Conservation (phyloP, 2,888 invertebrate genomes). For the Sipha maydis region DNA sequence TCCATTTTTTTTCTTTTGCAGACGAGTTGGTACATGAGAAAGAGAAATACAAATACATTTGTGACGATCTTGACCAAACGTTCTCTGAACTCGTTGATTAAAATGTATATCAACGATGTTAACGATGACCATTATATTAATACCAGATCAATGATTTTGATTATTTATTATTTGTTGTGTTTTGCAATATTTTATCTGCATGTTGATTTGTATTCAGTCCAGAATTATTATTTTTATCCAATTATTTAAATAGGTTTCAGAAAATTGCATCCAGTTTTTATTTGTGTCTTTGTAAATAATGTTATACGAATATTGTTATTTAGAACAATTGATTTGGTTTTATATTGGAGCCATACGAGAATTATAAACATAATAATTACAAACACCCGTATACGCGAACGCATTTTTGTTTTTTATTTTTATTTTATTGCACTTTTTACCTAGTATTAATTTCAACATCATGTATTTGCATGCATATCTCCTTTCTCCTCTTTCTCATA, state of each 20-base stretch:
- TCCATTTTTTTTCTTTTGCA: conserved; percentile 67
- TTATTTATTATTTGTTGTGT: conserved; percentile 56
- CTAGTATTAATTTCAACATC: neutral
- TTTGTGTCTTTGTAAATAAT: conserved; percentile 53
- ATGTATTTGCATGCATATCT: conserved; percentile 26
- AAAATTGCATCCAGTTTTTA: conserved; percentile 44
- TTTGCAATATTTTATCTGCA: conserved; percentile 58
- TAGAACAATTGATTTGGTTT: conserved; percentile 24
- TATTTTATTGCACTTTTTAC: conserved; percentile 23
- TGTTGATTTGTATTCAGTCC: conserved; percentile 58
- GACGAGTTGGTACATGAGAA: conserved; percentile 76
- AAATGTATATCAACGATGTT: conserved; percentile 63
- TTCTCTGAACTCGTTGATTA: conserved; percentile 78
- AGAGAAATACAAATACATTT: conserved; percentile 82
- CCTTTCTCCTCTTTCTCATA: neutral
- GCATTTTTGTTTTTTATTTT: conserved; percentile 35
- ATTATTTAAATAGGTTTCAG: conserved; percentile 41
- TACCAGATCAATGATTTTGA: conserved; percentile 38
- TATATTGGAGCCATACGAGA: conserved; percentile 15
- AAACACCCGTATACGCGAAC: conserved; percentile 51
- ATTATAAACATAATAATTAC: conserved; percentile 47
- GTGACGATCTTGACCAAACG: conserved; percentile 80
- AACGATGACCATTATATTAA: conserved; percentile 38
- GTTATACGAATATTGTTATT: conserved; percentile 44
- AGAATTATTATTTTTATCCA: conserved; percentile 42